phyloP scores from a whole-genome alignment of 2,888 invertebrate genomes.

The Cataglyphis rosenhaueri region DNA sequence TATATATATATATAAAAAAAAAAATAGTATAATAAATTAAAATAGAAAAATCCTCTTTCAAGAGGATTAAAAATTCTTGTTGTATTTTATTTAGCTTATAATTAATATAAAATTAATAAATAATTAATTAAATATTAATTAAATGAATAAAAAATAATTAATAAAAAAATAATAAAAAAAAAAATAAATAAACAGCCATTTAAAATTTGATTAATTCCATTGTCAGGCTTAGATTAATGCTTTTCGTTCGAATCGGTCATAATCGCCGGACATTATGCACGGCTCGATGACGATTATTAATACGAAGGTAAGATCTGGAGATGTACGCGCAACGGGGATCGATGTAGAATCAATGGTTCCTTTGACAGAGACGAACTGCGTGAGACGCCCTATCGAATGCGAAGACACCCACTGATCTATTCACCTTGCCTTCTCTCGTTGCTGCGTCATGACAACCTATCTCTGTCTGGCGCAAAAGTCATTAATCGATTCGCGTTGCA shows the following conservation, averaged over 20 bases:
- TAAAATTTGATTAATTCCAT: conserved; percentile 25
- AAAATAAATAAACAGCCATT: background rate
- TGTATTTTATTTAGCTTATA: too few relatives aligned
- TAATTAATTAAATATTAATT: too few relatives aligned
- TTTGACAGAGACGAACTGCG: conserved; percentile 51
- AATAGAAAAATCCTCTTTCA: too few relatives aligned
- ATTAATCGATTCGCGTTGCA: conserved; percentile 46
- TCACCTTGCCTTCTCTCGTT: conserved; percentile 23
- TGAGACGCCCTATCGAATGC: conserved; percentile 43
- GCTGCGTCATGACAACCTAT: conserved; percentile 38
- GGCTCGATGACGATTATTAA: conserved; percentile 46
- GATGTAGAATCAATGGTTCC: conserved; percentile 48
- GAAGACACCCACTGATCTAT: conserved; percentile 52
- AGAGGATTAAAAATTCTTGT: too few relatives aligned
- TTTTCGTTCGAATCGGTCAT: conserved; percentile 38
- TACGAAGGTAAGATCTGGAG: conserved; percentile 27
- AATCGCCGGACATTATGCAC: conserved; percentile 44
- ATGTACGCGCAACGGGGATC: conserved; percentile 29
- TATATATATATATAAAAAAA: too few relatives aligned
- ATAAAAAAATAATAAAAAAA: too few relatives aligned
- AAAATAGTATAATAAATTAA: too few relatives aligned
- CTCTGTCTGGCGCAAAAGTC: conserved; percentile 30
- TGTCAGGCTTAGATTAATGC: conserved; percentile 30
- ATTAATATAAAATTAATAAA: too few relatives aligned
- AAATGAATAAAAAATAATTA: too few relatives aligned